Evolutionary conservation across 2,113 vertebrate species (phyloP), one percentile per base, ranked within the genome.

Genomic region (Herpailurus yagouaroundi): DNA sequence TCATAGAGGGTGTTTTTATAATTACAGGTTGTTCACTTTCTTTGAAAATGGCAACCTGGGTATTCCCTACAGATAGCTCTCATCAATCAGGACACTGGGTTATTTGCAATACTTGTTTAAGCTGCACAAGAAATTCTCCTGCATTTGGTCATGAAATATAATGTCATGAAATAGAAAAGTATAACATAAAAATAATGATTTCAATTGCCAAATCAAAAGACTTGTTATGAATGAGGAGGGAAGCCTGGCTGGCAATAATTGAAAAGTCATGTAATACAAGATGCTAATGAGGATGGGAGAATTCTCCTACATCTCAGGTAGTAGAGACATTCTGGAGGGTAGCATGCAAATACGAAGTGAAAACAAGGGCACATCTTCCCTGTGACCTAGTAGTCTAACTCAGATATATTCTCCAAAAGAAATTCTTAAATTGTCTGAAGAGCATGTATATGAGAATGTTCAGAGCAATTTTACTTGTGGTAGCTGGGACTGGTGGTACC

Each of bases 81-180:
- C 38, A 50, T 27, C 82, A 33, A 63, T 95, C 13, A 85, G 89
- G 33, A 71, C 45, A 55, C 4, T 92, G 60, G 11, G 21, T 69
- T 87, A 71, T 79, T 90, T 52, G 69, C 2, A 84, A n/a, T 27
- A 50, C 9, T 64, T 74, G 19, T n/a, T 89, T n/a, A 63, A 74
- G 52, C 13, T 71, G 31, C 50, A 38, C 21, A 50, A 63, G 14
- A 84, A 21, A 82, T 81, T 57, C 63, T 71, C 73, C 69, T 86
- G 21, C 18, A 73, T 81, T 96, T 92, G 57, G 4, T 86, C n/a
- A 50, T 96, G 79, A 80, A 48, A 50, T 31, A 36, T 71, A 69
- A 81, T 48, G 93, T 83, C 21, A 50, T 5, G 23, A 83, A 73
- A 90, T 73, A 86, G 31, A 96, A 91, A 85, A 95, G 57, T 63